These are phyloP conservation scores for Odontomachus brunneus DNA, from an alignment of 1,140 invertebrate species.

Conservation along the genomic window DNA sequence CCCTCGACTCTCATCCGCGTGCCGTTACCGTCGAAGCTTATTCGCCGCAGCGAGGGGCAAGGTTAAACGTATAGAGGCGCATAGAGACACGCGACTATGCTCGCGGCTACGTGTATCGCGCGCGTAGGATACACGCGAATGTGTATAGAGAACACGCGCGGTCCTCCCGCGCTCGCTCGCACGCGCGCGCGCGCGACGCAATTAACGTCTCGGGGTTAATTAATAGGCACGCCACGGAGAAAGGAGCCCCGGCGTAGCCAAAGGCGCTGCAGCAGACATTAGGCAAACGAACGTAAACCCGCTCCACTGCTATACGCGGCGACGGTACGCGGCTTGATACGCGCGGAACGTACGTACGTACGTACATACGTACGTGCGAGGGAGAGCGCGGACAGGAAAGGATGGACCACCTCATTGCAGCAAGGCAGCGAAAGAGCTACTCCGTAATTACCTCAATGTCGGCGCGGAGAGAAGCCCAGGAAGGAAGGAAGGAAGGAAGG, in stretches of 20 bases:
- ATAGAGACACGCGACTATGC: constrained; percentile 44
- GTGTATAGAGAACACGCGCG: constrained; percentile 40
- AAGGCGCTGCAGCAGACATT: constrained; percentile 71
- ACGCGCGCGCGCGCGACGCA: constrained; percentile 65
- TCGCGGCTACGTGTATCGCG: constrained; percentile 35
- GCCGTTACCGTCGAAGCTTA: constrained; percentile 24
- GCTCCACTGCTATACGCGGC: constrained; percentile 15
- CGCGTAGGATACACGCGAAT: constrained; percentile 1
- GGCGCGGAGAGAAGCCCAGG: neutral
- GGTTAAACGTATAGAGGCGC: constrained; percentile 56
- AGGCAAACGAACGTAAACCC: constrained; percentile 73
- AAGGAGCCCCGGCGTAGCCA: constrained; percentile 65
- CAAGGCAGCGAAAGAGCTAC: constrained; percentile 14
- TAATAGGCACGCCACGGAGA: constrained; percentile 72
- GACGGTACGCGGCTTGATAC: constrained; percentile 52
- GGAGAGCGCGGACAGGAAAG: neutral
- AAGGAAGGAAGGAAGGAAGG: neutral
- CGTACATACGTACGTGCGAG: neutral
- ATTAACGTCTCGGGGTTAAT: constrained; percentile 76
- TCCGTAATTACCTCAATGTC: constrained; percentile 67
- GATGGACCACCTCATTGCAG: constrained; percentile 48
- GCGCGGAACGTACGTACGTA: constrained; percentile 32
- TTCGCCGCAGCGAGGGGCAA: constrained; percentile 36
- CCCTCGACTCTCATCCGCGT: constrained; percentile 39
- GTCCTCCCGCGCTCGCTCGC: neutral